Conservation (phyloP, 2,113 vertebrate species). For the Ciconia stormi region DNA sequence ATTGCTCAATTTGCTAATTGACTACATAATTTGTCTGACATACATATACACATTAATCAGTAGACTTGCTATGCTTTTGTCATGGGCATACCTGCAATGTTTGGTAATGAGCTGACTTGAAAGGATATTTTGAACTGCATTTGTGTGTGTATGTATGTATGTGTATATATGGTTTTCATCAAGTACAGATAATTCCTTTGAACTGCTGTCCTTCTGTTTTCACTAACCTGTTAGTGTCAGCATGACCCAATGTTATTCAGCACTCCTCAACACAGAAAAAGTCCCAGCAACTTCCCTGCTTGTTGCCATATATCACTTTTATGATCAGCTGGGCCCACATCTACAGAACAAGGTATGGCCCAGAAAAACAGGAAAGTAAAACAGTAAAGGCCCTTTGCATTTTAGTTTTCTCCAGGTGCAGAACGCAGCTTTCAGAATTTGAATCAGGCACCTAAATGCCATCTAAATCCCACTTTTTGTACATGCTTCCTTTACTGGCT, state of each 20-base stretch:
- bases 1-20: slow-evolving; percentile 52
- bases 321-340: not conserved
- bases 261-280: not conserved
- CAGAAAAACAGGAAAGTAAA: not conserved
- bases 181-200: not conserved
- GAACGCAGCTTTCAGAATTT: not conserved
- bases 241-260: not conserved
- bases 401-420: not conserved
- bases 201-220: not conserved
- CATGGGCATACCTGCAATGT: not conserved
- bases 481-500: not conserved
- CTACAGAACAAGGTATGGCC: not conserved
- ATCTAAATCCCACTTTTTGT: not conserved
- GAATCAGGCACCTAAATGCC: not conserved
- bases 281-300: not conserved
- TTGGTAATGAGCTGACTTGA: not conserved
- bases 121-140: not conserved
- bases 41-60: not conserved
- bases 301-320: not conserved
- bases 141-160: not conserved
- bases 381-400: not conserved
- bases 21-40: slow-evolving; percentile 20
- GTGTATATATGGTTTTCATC: not conserved
- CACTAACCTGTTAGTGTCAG: not conserved
- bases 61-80: not conserved